phyloP scores from a whole-genome alignment of 2,113 vertebrate species.

The Atlantisia rogersi region DNA sequence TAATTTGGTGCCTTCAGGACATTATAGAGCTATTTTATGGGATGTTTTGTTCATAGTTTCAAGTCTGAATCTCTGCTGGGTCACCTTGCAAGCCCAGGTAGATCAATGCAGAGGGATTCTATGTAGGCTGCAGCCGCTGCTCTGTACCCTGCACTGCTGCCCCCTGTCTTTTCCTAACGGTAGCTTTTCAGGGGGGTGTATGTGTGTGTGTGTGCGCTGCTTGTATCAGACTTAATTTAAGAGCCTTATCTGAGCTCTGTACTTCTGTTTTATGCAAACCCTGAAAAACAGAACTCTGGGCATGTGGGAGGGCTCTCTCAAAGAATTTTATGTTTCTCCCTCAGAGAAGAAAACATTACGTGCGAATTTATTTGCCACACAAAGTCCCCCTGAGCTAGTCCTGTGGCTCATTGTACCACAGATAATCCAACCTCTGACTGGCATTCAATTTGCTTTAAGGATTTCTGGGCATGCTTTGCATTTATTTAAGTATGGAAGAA shows the following conservation, averaged over 20 bases:
- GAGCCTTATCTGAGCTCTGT: background rate
- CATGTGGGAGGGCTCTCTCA: background rate
- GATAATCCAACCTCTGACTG: background rate
- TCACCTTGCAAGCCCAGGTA: background rate
- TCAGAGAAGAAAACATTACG: background rate
- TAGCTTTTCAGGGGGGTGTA: background rate
- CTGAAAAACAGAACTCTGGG: background rate
- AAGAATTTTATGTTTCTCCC: background rate
- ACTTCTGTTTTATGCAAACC: background rate
- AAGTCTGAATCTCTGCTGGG: background rate
- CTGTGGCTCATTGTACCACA: background rate
- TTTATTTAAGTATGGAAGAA: background rate
- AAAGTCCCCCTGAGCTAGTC: background rate
- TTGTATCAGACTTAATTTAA: background rate
- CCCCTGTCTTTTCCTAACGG: background rate
- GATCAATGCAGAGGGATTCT: background rate
- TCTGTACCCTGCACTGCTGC: background rate
- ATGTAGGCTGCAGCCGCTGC: background rate
- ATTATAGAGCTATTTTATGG: background rate
- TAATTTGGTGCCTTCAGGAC: background rate
- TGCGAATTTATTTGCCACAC: background rate
- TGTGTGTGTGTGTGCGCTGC: no score
- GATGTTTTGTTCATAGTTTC: background rate
- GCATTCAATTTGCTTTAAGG: background rate
- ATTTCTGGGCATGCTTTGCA: background rate